These are phyloP conservation scores for Epinephelus fuscoguttatus DNA, from an alignment of 2,113 vertebrate species.

Conservation along the genomic window DNA sequence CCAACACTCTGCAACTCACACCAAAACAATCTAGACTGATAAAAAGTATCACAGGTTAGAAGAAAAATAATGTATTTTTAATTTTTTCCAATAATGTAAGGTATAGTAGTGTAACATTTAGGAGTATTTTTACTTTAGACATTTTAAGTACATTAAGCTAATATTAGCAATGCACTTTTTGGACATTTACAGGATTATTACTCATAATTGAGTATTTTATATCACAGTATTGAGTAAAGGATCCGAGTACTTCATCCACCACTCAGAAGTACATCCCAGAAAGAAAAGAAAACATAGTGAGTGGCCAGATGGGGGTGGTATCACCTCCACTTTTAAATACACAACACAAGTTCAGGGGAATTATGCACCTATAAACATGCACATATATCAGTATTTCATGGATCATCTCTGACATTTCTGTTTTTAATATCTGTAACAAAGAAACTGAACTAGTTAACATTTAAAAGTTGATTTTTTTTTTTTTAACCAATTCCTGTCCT, in stretches of 20 bases:
- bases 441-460: background rate
- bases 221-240: background rate
- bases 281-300: background rate
- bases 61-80: too few species aligned
- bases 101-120: background rate
- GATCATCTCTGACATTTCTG: background rate
- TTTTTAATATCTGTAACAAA: background rate
- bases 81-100: too few species aligned
- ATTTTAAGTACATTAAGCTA: background rate
- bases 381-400: constrained; percentile 4
- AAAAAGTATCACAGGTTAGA: too few species aligned
- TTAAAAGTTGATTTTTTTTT: background rate
- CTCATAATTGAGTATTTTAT: background rate
- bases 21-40: too few species aligned
- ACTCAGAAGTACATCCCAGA: background rate
- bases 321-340: background rate
- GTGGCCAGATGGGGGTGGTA: constrained; percentile 53
- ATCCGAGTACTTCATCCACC: background rate
- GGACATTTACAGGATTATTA: background rate
- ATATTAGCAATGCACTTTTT: background rate
- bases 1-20: too few species aligned
- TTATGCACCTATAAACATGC: too few species aligned
- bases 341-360: background rate
- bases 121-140: background rate
- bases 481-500: background rate